Evolutionary conservation across 2,113 vertebrate species (phyloP), one percentile per base, ranked within the genome.

Genomic region (Leuciscus idus): DNA sequence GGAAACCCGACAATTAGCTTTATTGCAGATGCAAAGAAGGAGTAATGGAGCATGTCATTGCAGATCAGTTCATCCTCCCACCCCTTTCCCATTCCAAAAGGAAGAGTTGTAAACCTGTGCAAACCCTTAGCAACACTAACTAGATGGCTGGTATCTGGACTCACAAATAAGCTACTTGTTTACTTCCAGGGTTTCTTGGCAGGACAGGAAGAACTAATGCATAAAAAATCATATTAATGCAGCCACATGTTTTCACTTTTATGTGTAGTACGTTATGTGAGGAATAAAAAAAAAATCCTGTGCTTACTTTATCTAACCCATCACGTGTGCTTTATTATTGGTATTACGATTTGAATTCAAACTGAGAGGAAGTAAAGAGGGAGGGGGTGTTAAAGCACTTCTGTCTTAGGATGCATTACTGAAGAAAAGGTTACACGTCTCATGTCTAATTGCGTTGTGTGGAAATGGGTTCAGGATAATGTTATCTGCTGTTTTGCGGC

Each of bases 11-110:
- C 91, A 94, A 93, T 94, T 93, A 93, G 89, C 90, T 89, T 91
- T 93, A 95, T 83, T 92, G 91, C 94, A 90, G 94, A 94, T 94
- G 89, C 87, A 90, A 92, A 91, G 91, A 90, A 76, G 64, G 90
- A 79, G 89, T 93, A 95, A 93, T 93, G 91, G 92, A 91, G 90
- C 91, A 86, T 90, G 91, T 92, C 93, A 92, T 90, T 90, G 85
- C 90, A 92, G 93, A 94, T 92, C 91, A 93, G 89, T 89, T 90
- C 89, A 88, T 92, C 86, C 92, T 89, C 82, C 90, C 84, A 70
- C 83, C 66, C 70, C 64, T 85, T 79, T 55, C 73, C 48, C 61
- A 33, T 76, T 76, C 33, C 81, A 62, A 74, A 82, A 39, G 28
- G 62, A 87, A 64, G 86, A 52, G 48, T 61, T 33, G 66, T 70